Base-by-base conservation (phyloP, 2,113 vertebrate species). In the Coracopsis vasa region DNA sequence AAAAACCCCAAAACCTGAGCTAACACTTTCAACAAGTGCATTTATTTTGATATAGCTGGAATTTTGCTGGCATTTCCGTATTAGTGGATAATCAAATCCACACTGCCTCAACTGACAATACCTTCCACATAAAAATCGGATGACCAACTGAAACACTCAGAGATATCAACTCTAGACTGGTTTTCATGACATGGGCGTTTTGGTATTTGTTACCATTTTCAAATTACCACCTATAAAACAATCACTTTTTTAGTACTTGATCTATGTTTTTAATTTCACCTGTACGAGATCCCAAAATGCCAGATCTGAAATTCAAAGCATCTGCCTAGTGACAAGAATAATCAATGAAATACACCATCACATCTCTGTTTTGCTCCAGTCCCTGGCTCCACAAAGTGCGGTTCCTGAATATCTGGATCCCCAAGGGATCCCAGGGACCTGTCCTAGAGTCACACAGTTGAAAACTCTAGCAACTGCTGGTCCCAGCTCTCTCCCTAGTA, bases 401-500 rank as follows among this genome's bases (percentile, higher is more conserved):
- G 35, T 11, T 73, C 18, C 62, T 28, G 3, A 65, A 42, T 21
- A 56, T 20, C 19, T 25, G 44, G 44, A 48, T 54, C 12, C 67
- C 21, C 35, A 33, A 18, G 16, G 23, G 47, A 75, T 20, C 39
- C 35, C 61, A 66, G 14, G 4, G 50, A 62, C 27, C 16, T 0
- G 0, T 23, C 31, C 53, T 2, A 1, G 16, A 13, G 47, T 69
- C 47, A 60, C 10, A 44, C 10, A 56, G 79, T 3, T 31, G 48
- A 85, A 81, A 88, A 48, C 12, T n/a, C 31, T 0, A 33, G 9
- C 45, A 58, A 58, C 13, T 33, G 45, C 27, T 28, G 15, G 29
- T 61, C 50, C 39, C 71, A 71, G 41, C 19, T 61, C 45, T 37
- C 24, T 86, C 72, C 42, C 42, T 10, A 71, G 31, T 9, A 75